Conservation (phyloP, 1,140 invertebrate species). For the Orius laevigatus region DNA sequence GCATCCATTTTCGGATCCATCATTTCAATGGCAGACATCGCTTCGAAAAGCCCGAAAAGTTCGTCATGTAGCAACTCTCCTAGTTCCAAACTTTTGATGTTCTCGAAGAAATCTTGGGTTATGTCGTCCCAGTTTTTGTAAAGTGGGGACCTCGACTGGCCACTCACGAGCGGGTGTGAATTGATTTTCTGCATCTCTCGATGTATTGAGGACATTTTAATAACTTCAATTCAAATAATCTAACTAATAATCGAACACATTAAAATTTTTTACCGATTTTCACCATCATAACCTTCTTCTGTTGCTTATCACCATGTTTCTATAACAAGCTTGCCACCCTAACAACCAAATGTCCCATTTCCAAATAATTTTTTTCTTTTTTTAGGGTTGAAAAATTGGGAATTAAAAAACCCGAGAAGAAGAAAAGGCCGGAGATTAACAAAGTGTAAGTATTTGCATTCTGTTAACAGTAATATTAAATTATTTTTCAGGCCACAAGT, state of each 20-base stretch:
- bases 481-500: constrained; percentile 41
- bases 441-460: too few relatives aligned
- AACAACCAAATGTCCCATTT: background rate
- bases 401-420: too few relatives aligned
- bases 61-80: constrained; percentile 83
- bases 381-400: too few relatives aligned
- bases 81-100: constrained; percentile 60
- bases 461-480: background rate
- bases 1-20: constrained; percentile 99
- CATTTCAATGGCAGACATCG: constrained; percentile 99
- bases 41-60: constrained; percentile 88
- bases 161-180: constrained; percentile 24
- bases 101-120: constrained; percentile 54
- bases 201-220: too few relatives aligned
- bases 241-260: constrained; percentile 3
- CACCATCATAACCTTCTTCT: too few relatives aligned
- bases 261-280: background rate
- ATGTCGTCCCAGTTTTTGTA: constrained; percentile 53
- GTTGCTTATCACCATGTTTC: background rate
- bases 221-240: too few relatives aligned
- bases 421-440: too few relatives aligned
- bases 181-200: constrained; percentile 25
- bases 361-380: background rate
- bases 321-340: background rate
- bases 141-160: too few relatives aligned